phyloP scores from a whole-genome alignment of 2,113 vertebrate genomes.

The Globicephala melas region DNA sequence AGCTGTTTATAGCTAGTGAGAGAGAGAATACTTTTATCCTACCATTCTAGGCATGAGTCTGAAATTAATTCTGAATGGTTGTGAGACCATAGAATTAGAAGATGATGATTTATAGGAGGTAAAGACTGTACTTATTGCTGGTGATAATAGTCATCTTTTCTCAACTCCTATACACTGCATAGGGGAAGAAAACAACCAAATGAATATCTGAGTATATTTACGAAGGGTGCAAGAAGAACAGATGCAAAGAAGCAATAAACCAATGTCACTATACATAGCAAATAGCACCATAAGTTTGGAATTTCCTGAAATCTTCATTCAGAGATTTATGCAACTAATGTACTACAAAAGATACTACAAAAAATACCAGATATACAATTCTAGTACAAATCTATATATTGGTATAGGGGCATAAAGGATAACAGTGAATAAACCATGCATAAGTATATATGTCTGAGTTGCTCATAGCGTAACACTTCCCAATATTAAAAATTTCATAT shows the following conservation, averaged over 20 bases:
- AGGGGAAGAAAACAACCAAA: background rate
- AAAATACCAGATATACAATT: background rate
- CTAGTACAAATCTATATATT: background rate
- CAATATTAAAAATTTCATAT: background rate
- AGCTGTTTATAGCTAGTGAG: background rate
- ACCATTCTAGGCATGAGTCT: background rate
- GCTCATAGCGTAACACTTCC: background rate
- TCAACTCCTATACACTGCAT: background rate
- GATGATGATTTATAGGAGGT: background rate
- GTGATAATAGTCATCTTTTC: background rate
- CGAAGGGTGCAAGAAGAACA: background rate
- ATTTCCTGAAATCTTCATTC: background rate
- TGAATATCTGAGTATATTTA: background rate
- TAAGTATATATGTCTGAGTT: background rate
- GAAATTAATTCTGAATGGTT: slow-evolving; percentile 15
- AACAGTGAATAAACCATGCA: background rate
- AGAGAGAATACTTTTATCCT: background rate
- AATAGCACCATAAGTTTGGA: background rate
- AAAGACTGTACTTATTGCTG: background rate
- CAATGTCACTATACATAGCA: background rate
- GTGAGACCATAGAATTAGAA: background rate
- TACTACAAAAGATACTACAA: background rate
- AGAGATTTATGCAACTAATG: background rate
- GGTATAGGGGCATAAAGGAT: background rate
- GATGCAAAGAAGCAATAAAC: background rate